phyloP scores from a whole-genome alignment of 2,888 invertebrate genomes.

The Drosophila acutilabella region DNA sequence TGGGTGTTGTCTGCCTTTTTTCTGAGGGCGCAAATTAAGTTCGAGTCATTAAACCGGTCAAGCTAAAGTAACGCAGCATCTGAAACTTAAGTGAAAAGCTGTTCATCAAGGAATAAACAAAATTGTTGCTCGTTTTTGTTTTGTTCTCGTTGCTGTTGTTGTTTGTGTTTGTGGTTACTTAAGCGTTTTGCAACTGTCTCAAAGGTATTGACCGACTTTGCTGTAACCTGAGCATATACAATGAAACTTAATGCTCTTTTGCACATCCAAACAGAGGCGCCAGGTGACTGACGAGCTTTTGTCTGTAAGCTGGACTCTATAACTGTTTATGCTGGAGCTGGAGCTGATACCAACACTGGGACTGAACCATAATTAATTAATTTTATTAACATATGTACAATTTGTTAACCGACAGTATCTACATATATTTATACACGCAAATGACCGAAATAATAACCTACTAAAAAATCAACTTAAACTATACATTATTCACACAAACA shows the following conservation, averaged over 20 bases:
- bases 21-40: conserved; percentile 77
- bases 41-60: conserved; percentile 78
- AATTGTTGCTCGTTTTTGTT: conserved; percentile 30
- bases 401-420: conserved; percentile 24
- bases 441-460: not conserved
- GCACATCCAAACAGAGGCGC: conserved; percentile 33
- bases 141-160: conserved; percentile 33
- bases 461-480: conserved; percentile 69
- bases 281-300: conserved; percentile 41
- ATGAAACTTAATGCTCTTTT: conserved; percentile 64
- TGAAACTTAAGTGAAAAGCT: conserved; percentile 52
- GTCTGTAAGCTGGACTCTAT: conserved; percentile 23
- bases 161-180: conserved; percentile 52
- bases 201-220: conserved; percentile 78
- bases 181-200: conserved; percentile 60
- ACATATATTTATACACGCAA: not conserved
- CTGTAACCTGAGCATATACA: conserved; percentile 61
- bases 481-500: conserved; percentile 27
- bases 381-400: conserved; percentile 25
- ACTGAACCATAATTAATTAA: conserved; percentile 32
- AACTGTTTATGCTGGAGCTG: conserved; percentile 27
- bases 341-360: not conserved
- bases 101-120: conserved; percentile 57
- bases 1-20: conserved; percentile 61
- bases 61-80: conserved; percentile 66